These are phyloP conservation scores for Anas platyrhynchos DNA, from an alignment of 2,113 vertebrate genomes.

Conservation along the genomic window DNA sequence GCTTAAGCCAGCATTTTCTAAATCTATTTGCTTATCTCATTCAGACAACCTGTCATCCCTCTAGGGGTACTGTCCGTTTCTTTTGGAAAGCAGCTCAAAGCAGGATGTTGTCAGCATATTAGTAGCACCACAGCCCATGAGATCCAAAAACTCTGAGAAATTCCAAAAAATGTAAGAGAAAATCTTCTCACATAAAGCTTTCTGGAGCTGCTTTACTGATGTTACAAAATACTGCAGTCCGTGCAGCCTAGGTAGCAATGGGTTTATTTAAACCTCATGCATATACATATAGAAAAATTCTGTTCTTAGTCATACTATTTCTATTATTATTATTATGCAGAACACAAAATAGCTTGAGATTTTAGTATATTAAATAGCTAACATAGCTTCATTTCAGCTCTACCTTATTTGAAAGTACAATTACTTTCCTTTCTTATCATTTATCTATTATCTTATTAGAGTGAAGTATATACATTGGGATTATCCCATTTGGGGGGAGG, in stretches of 20 bases:
- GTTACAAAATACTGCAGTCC: not conserved
- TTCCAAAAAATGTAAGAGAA: not conserved
- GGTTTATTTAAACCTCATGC: not conserved
- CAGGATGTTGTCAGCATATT: constrained; percentile 58
- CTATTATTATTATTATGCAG: not conserved
- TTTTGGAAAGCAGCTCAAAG: constrained; percentile 36
- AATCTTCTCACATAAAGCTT: not conserved
- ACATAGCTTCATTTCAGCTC: not conserved
- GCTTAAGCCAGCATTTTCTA: constrained; percentile 64
- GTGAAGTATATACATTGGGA: not conserved
- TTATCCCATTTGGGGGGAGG: not conserved
- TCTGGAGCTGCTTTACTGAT: not conserved
- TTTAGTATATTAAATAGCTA: not conserved
- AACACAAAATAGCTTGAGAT: not conserved
- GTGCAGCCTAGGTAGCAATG: not conserved
- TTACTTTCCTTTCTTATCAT: not conserved
- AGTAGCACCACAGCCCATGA: not conserved
- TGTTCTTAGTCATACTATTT: not conserved
- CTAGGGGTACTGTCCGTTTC: constrained; percentile 40
- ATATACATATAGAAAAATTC: not conserved
- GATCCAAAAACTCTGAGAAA: not conserved
- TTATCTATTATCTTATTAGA: not conserved
- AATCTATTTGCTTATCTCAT: constrained; percentile 68
- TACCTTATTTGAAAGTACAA: not conserved
- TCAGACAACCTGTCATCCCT: constrained; percentile 57